Conservation (phyloP, 2,113 vertebrate genomes). For the Macaca nemestrina region DNA sequence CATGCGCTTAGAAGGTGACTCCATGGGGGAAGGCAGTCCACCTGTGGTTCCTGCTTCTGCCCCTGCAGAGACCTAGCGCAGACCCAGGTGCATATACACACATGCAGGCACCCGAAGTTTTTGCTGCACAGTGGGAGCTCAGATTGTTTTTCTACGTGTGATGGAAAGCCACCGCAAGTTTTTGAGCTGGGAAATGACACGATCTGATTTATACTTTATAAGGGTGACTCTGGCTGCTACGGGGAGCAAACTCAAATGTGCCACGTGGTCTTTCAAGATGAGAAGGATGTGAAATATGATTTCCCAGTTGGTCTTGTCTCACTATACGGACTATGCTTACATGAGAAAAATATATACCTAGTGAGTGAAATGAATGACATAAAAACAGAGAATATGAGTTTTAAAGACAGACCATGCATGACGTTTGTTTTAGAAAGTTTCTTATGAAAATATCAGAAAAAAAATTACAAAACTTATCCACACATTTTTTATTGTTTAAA, state of each 20-base stretch:
- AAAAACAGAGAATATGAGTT: constrained; percentile 28
- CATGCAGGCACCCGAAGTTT: neutral
- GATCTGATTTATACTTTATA: neutral
- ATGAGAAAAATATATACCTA: neutral
- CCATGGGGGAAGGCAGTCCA: constrained; percentile 87
- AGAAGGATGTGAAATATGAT: neutral
- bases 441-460: neutral
- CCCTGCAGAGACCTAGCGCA: neutral
- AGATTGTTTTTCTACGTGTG: neutral
- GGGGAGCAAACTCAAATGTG: neutral
- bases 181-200: neutral
- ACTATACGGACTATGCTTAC: accelerated
- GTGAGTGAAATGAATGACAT: neutral
- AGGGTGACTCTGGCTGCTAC: neutral
- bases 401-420: neutral
- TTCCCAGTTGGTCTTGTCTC: neutral
- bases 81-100: neutral
- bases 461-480: neutral
- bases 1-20: constrained; percentile 91
- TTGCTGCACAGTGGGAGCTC: neutral
- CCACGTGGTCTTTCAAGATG: neutral
- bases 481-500: neutral
- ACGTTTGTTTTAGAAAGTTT: neutral
- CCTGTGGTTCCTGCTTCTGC: constrained; percentile 81
- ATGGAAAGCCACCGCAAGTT: neutral